Evolutionary conservation across 2,888 invertebrate genomes (phyloP), one percentile per base, ranked within the genome.

Genomic region (Agriopis leucophaearia): DNA sequence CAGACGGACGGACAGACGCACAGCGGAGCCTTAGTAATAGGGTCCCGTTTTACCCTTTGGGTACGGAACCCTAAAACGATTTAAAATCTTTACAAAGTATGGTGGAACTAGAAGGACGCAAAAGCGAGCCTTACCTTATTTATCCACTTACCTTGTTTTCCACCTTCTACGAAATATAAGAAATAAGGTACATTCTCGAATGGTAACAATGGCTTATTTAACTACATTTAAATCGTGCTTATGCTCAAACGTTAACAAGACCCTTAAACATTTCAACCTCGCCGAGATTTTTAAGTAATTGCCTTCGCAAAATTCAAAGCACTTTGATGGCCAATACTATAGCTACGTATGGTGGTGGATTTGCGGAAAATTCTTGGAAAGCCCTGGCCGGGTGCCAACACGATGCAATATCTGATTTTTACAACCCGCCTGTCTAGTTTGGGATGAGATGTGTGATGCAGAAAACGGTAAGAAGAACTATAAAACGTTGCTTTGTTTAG

Each of bases 361-460:
- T 73, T 66, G 68, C 71, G 68, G 57, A 64, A 62, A 76, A 74
- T 72, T 73, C 59, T 64, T 59, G 64, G 56, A 69, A 68, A 71
- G 70, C 48, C 6, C 60, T 81, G 81, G 81, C 78, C 6, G n/a
- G 5, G 0, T 1, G 61, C 80, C 81, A 81, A 69, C 66, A 61
- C 59, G 74, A 66, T 71, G 75, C 72, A 74, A 70, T 74, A 62
- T 58, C 66, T 47, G 50, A 72, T 71, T 74, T 77, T 73, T 69
- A 73, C 59, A 40, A 70, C 64, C 61, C 64, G 51, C 50, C 61
- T 52, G 55, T 67, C 62, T 59, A 40, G 45, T 67, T 67, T 54
- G 56, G 64, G 66, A 69, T 55, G 58, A 59, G 55, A 61, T 27
- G 61, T 36, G 66, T 55, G 40, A 47, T 64, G 59, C 63, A 68